Percentiles rank a stretch among this genome's conserved stretches.
phyloP scores from a whole-genome alignment of 1,140 invertebrate species.

The Phocides pigmalion region DNA sequence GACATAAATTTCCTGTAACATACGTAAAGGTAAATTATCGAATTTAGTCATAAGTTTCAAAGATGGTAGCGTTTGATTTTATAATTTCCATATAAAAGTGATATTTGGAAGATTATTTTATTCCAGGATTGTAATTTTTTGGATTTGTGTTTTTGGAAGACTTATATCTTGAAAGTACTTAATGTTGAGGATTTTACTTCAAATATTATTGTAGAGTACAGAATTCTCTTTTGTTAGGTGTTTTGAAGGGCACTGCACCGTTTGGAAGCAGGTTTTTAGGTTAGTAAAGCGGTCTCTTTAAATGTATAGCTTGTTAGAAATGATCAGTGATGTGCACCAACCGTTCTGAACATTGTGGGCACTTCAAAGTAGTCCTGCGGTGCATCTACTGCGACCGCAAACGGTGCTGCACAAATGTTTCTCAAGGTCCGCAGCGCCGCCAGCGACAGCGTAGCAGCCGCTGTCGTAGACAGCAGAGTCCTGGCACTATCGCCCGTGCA shows the following conservation, averaged over 20 bases:
- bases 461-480: constrained; percentile 85
- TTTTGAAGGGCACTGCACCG: not conserved
- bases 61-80: no score
- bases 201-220: no score
- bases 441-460: constrained; percentile 87
- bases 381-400: constrained; percentile 89
- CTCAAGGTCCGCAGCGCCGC: constrained; percentile 87
- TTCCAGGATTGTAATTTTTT: no score
- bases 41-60: no score
- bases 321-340: constrained; percentile 48
- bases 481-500: constrained; percentile 86
- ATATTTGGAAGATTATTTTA: no score
- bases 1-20: no score
- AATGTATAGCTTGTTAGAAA: not conserved
- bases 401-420: constrained; percentile 92
- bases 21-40: no score
- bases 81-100: no score
- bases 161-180: no score
- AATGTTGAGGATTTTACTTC: no score
- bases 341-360: constrained; percentile 90
- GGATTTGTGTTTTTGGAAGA: no score
- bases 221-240: no score
- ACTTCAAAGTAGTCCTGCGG: constrained; percentile 91
- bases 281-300: not conserved
- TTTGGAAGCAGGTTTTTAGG: not conserved